Conservation (phyloP, 2,113 vertebrate genomes). For the Lampris megalopsis region DNA sequence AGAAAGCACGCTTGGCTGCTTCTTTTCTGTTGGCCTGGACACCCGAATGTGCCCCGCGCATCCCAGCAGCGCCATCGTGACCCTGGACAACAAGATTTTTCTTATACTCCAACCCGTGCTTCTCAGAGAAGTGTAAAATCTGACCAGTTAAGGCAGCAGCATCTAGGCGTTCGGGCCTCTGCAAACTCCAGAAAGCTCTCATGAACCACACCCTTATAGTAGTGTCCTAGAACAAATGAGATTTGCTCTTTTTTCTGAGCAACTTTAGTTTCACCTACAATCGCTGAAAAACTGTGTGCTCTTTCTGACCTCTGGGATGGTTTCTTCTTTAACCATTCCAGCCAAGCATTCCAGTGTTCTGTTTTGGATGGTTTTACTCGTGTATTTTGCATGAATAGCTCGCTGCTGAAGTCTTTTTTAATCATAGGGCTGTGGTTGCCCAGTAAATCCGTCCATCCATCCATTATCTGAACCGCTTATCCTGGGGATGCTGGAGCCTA, state of each 20-base stretch:
- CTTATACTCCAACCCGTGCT: slow-evolving; percentile 25
- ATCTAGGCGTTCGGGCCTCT: slow-evolving; percentile 5
- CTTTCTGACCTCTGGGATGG: slow-evolving; percentile 31
- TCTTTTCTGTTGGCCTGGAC: too few species aligned
- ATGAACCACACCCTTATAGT: slow-evolving; percentile 28
- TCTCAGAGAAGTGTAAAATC: slow-evolving; percentile 15
- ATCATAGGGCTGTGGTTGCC: slow-evolving; percentile 28
- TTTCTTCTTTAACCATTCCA: slow-evolving; percentile 22
- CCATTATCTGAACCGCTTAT: too few species aligned
- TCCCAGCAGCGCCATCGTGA: slow-evolving; percentile 18
- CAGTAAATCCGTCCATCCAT: neutral
- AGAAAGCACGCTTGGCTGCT: too few species aligned
- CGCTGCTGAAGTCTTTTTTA: slow-evolving; percentile 14
- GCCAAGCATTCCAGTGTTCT: slow-evolving; percentile 12
- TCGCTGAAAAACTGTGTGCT: neutral
- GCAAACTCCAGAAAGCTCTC: slow-evolving; percentile 37
- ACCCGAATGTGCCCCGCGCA: neutral
- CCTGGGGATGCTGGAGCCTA: too few species aligned
- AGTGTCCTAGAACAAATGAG: slow-evolving; percentile 34
- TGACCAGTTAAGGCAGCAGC: slow-evolving; percentile 12
- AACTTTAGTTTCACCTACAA: slow-evolving; percentile 35
- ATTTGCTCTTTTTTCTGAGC: slow-evolving; percentile 38
- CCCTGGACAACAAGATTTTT: slow-evolving; percentile 20
- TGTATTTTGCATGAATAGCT: too few species aligned
- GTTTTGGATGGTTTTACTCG: too few species aligned